Evolutionary conservation across 2,888 invertebrate genomes (phyloP).

Genomic region (Eretmocerus hayati): DNA sequence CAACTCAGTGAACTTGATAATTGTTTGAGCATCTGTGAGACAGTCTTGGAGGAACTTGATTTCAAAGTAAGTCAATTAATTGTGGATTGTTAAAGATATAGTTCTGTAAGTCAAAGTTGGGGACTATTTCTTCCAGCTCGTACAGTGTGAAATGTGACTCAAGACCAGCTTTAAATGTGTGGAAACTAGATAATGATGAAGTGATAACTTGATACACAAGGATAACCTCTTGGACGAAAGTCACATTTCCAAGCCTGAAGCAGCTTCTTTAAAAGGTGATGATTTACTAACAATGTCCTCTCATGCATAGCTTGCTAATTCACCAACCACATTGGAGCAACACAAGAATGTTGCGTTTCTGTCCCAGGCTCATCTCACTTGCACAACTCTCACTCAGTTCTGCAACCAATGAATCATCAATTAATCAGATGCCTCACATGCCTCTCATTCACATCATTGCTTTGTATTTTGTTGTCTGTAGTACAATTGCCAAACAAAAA

Average conservation of each 20-base stretch:
- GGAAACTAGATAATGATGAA: slow-evolving; percentile 71
- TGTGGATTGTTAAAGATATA: neutral
- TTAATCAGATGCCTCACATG: no score
- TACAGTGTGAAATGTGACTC: slow-evolving; percentile 54
- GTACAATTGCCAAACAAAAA: slow-evolving; percentile 64
- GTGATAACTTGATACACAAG: slow-evolving; percentile 77
- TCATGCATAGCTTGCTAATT: no score
- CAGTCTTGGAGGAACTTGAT: slow-evolving; percentile 36
- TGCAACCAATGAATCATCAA: no score
- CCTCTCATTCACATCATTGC: no score
- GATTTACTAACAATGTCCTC: no score
- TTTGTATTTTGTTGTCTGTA: slow-evolving; percentile 26
- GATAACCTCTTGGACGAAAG: slow-evolving; percentile 84
- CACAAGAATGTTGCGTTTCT: no score
- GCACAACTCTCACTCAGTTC: no score
- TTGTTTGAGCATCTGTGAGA: slow-evolving; percentile 27
- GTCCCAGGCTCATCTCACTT: no score
- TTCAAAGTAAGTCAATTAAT: slow-evolving; percentile 33
- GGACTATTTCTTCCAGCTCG: slow-evolving; percentile 43
- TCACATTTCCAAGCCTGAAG: slow-evolving; percentile 82
- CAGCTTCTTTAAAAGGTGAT: slow-evolving; percentile 71
- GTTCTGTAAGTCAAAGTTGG: neutral
- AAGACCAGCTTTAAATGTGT: slow-evolving; percentile 51
- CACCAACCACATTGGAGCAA: no score
- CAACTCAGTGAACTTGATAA: slow-evolving; percentile 9